Evolutionary conservation across 2,113 vertebrate species (phyloP).

Genomic region (Engystomops pustulosus): DNA sequence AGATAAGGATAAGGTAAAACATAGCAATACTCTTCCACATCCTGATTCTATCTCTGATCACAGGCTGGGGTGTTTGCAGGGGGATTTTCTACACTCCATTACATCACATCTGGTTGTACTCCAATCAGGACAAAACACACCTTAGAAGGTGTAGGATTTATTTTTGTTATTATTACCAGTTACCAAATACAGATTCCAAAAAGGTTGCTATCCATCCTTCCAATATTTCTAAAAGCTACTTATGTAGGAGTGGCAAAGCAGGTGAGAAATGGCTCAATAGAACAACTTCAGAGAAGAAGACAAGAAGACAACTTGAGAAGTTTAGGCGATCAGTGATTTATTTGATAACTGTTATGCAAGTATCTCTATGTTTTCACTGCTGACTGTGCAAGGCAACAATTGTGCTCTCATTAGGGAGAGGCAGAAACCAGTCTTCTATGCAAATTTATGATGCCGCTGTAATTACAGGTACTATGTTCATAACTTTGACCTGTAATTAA

Average conservation of each 20-base stretch:
- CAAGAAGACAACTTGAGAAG: neutral
- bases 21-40: no score
- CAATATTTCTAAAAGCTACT: neutral
- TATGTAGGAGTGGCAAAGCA: no score
- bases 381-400: neutral
- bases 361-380: neutral
- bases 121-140: no score
- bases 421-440: constrained; percentile 10
- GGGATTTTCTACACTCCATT: no score
- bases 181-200: no score
- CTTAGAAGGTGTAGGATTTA: no score
- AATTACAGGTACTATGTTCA: constrained; percentile 34
- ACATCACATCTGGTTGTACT: no score
- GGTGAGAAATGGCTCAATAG: neutral
- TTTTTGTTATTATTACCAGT: no score
- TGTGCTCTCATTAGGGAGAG: neutral
- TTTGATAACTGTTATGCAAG: neutral
- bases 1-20: no score
- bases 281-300: neutral
- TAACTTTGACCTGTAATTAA: constrained; percentile 25
- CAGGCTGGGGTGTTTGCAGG: no score
- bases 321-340: neutral
- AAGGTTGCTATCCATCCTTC: neutral
- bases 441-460: neutral
- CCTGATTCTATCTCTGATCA: no score